Base-by-base conservation (phyloP, 2,888 invertebrate genomes). In the Eristalis arbustorum region DNA sequence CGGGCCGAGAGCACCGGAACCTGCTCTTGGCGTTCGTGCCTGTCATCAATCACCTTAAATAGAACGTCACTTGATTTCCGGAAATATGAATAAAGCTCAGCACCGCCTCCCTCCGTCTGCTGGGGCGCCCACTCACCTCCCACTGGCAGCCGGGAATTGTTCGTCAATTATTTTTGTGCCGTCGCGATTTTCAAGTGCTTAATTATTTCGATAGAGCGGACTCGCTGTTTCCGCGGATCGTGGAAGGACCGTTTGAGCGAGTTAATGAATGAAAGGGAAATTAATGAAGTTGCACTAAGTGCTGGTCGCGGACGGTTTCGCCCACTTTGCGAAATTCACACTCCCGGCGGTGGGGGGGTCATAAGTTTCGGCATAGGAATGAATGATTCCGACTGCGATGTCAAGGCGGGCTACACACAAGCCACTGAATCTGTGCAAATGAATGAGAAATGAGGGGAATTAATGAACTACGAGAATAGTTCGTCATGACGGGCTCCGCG, bases 1-100 rank as follows among this genome's bases (percentile, higher is more conserved):
- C 10, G 31, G 18, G 28, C 1, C 49, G 28, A 66, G 18, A 42
- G 69, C 72, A 74, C 73, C 56, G 64, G 74, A 63, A 69, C 69
- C 57, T 40, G 64, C 56, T 56, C 42, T 75, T 23, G 69, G 80
- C 31, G 22, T 69, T 56, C 68, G 59, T 13, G 59, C 68, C 49
- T 18, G 77, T 66, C 76, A 85, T 85, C 84, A 85, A 85, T 85
- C 84, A 81, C 84, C 68, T 85, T 85, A 73, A 81, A 81, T 85
- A 85, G 64, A 85, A 81, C 80, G 84, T 81, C 84, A 81, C 73
- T 69, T 56, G 59, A 72, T 73, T 85, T 85, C 81, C 84, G 68
- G 83, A 49, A 49, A 34, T 73, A 37, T 77, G 77, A 84, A 42
- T 69, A 76, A 68, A 67, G 67, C 49, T 37, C n/a, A 67, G 34